phyloP scores from a whole-genome alignment of 2,113 vertebrate species.

The Daphoenositta chrysoptera region DNA sequence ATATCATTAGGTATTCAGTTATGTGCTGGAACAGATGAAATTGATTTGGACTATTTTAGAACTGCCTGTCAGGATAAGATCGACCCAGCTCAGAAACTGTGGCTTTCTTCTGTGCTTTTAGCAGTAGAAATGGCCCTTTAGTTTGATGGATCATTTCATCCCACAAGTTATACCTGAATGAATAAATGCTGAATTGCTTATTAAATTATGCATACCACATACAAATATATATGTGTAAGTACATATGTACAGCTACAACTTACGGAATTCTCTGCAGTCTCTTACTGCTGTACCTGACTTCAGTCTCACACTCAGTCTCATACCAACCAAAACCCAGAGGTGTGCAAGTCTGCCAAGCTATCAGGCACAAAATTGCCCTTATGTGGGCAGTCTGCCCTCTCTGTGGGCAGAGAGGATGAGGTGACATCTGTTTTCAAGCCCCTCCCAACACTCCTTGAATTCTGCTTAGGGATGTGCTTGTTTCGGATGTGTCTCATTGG shows the following conservation, averaged over 20 bases:
- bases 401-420: neutral
- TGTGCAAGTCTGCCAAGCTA: neutral
- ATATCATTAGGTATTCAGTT: neutral
- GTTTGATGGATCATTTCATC: neutral
- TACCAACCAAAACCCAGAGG: fast-evolving
- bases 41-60: neutral
- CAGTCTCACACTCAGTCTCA: neutral
- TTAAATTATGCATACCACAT: neutral
- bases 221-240: neutral
- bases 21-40: neutral
- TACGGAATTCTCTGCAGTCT: neutral
- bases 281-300: neutral
- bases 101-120: neutral
- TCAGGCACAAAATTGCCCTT: neutral
- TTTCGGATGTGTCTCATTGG: neutral
- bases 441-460: neutral
- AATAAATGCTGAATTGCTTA: neutral
- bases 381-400: no score
- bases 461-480: neutral
- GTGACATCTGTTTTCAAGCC: neutral
- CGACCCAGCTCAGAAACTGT: neutral
- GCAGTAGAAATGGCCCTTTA: neutral
- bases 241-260: neutral
- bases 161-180: neutral
- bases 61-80: neutral